Evolutionary conservation across 2,888 invertebrate species (phyloP).

Genomic region (Sinhomidia bicolor): DNA sequence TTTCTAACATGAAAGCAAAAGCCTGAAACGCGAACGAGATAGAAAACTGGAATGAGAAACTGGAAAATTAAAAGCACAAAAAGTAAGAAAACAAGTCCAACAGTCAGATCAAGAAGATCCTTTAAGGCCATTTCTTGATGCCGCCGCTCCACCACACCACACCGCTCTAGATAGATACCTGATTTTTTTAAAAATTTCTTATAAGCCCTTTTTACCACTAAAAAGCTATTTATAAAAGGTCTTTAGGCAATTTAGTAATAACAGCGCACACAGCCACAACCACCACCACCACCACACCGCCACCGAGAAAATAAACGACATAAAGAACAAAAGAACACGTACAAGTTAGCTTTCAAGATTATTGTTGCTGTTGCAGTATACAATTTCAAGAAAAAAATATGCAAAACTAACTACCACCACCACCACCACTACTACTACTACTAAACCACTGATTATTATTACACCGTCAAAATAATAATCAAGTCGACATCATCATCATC

Average conservation of each 20-base stretch:
- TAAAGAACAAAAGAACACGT: slow-evolving; percentile 27
- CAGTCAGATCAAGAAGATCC: slow-evolving; percentile 46
- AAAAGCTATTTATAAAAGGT: slow-evolving; percentile 62
- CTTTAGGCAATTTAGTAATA: slow-evolving; percentile 67
- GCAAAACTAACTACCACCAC: background rate
- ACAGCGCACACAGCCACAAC: background rate
- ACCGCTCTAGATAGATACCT: background rate
- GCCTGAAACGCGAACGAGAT: slow-evolving; percentile 60
- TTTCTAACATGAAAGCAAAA: background rate
- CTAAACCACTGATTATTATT: slow-evolving; percentile 54
- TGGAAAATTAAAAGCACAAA: slow-evolving; percentile 74
- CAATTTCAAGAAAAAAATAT: background rate
- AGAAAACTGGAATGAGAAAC: slow-evolving; percentile 72
- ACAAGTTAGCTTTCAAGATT: no score
- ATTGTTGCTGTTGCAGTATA: background rate
- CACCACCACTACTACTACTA: no score
- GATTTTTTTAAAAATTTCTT: no score
- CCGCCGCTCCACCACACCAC: background rate
- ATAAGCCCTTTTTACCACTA: background rate
- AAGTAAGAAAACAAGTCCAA: slow-evolving; percentile 25
- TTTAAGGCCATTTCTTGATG: slow-evolving; percentile 54
- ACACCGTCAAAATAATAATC: slow-evolving; percentile 62
- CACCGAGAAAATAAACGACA: background rate
- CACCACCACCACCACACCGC: background rate
- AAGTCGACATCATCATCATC: slow-evolving; percentile 43